Evolutionary conservation across 2,888 invertebrate species (phyloP), one percentile per base, ranked within the genome.

Genomic region (Apamea anceps): DNA sequence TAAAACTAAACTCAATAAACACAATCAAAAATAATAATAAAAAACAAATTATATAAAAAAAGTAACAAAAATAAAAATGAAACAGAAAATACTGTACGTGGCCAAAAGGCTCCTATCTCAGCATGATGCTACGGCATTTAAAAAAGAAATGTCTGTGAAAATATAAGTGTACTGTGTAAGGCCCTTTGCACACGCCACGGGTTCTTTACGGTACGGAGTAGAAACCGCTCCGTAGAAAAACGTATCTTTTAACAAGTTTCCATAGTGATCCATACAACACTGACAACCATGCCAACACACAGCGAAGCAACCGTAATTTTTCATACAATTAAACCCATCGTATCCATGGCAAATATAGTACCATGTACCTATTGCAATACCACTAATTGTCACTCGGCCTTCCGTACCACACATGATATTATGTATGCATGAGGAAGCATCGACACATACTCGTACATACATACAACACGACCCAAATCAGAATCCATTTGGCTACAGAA

Each of bases 391-490:
- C 79, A 83, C 48, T 79, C 57, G 13, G 72, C 28, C 37, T 72
- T 37, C 51, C 57, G 18, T 37, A 37, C 51, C 63, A 37, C 48
- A 77, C 28, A 37, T 63, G 42, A 48, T 48, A 80, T 82, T 70
- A 85, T 32, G 75, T 85, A 83, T 80, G 82, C 75, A 77, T 81
- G 85, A 77, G 77, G 18, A 51, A 65, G 70, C 54, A 70, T 32
- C 63, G 51, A 63, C 54, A 81, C 25, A 48, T 54, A n/a, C n/a
- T n/a, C n/a, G n/a, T n/a, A 74, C 25, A 32, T 48, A 63, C 25
- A 42, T 32, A 71, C 57, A 37, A 63, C 51, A 72, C 13, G 67
- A 77, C 82, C 65, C 78, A 85, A 85, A 85, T 86, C 84, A 73
- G 68, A 82, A 73, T 67, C 70, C 86, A 84, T 82, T 85, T 79